A percentile compares a stretch with the other conserved stretches of the same genome.
phyloP scores from a whole-genome alignment of 2,797 vertebrate species.

The Pteronotus mesoamericanus region DNA sequence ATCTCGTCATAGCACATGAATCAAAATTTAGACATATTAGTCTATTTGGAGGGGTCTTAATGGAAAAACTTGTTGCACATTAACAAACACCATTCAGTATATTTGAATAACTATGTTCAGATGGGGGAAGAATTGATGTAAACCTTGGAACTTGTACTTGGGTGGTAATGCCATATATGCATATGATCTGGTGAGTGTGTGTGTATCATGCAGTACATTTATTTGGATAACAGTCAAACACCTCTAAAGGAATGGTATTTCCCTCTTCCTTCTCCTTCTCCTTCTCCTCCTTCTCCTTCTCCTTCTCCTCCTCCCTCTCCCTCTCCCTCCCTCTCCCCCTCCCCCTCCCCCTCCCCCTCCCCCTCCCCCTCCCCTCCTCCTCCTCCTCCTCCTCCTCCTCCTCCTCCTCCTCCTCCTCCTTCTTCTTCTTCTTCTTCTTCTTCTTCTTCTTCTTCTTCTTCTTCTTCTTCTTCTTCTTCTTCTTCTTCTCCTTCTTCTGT shows the following conservation, averaged over 20 bases:
- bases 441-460: neutral
- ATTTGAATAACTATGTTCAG: conserved; percentile 49
- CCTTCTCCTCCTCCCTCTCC: neutral
- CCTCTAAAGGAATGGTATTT: neutral
- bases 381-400: neutral
- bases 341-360: neutral
- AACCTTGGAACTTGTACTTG: conserved; percentile 53
- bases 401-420: neutral
- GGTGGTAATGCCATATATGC: conserved; percentile 32
- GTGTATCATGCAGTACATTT: neutral
- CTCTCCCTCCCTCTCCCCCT: neutral
- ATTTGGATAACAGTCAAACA: conserved; percentile 48
- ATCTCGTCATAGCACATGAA: neutral
- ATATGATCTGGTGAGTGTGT: conserved; percentile 11
- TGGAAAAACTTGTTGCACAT: neutral
- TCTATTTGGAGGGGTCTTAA: neutral
- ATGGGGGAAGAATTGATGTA: conserved; percentile 42
- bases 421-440: neutral
- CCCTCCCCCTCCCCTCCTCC: neutral
- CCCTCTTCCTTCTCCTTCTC: neutral
- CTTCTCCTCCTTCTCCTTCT: neutral
- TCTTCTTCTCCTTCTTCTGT: neutral
- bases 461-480: neutral
- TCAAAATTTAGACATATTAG: neutral
- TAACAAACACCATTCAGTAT: conserved; percentile 40